phyloP scores from a whole-genome alignment of 2,113 vertebrate genomes.

The Grallaria varia region DNA sequence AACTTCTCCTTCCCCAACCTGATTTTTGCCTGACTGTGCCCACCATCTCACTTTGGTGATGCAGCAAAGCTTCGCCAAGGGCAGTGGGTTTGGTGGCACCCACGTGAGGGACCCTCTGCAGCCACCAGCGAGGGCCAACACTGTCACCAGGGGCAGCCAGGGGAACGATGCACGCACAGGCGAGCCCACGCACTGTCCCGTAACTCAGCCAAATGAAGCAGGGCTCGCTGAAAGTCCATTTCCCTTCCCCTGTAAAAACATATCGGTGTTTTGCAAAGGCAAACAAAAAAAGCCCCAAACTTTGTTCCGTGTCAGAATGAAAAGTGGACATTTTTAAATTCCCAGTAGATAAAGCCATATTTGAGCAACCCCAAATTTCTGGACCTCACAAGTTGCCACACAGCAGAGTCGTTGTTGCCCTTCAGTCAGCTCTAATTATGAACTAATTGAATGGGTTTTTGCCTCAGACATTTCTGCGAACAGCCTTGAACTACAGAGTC shows the following conservation, averaged over 20 bases:
- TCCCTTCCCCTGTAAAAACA: background rate
- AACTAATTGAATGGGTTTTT: background rate
- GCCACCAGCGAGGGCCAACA: background rate
- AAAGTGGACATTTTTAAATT: conserved; percentile 44
- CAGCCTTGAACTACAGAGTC: background rate
- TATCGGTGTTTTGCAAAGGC: background rate
- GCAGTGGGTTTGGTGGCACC: background rate
- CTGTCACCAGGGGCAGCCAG: background rate
- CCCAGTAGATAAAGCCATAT: background rate
- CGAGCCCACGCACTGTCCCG: background rate
- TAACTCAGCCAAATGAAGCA: background rate
- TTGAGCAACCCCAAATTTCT: conserved; percentile 2
- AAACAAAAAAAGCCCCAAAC: background rate
- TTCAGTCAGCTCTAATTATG: conserved; percentile 28
- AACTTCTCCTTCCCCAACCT: background rate
- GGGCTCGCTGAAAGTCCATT: fast-evolving
- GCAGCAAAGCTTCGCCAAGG: fast-evolving
- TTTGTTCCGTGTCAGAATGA: background rate
- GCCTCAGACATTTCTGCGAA: background rate
- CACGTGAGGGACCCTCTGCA: background rate
- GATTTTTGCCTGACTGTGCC: background rate
- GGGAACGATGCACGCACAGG: fast-evolving
- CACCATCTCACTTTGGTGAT: background rate
- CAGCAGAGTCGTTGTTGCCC: background rate
- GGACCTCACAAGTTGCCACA: conserved; percentile 59